Evolutionary conservation across 2,797 vertebrate genomes (phyloP), one percentile per base, ranked within the genome.

Genomic region (Tadarida brasiliensis): DNA sequence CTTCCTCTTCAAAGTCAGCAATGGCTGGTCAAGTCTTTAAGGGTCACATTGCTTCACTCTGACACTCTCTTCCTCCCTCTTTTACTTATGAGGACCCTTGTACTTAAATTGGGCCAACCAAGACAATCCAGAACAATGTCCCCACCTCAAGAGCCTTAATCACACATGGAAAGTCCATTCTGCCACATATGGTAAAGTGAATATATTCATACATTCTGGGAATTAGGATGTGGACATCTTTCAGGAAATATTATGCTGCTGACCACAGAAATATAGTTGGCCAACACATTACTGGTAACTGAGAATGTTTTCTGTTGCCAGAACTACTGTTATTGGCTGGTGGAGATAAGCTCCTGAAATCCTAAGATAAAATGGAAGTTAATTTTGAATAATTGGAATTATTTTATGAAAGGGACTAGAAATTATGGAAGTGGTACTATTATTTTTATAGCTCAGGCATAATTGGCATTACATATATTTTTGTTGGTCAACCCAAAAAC

Each of bases 351-450:
- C 26, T 89, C 28, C 33, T 63, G 22, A 73, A 77, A 87, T 49
- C 20, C 30, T 73, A 11, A 91, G 51, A 80, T 92, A 19, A 93
- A 86, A n/a, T 24, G 11, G 15, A 68, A 90, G 5, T 78, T 73
- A 57, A 80, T 68, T 95, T 94, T 82, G 61, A 92, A 81, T 20
- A 84, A 61, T 1, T 47, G 19, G 78, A 91, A 57, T 82, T 74
- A 84, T 56, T 78, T 87, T 56, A 90, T 56, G 12, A 87, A 92
- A 71, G 9, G 0, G 8, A 87, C 33, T 47, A 4, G 11, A 86
- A 94, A 91, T 30, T 65, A 76, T 56, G 7, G 33, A 81, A 84
- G 44, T 24, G 20, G n/a, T 90, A 51, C 61, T 77, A 28, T 87
- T 90, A 28, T 82, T 67, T 95, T 63, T 63, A 88, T 0, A 94